Percentiles rank a stretch among this genome's conserved stretches.
phyloP scores from a whole-genome alignment of 1,140 invertebrate genomes.

The Trichoplusia ni region DNA sequence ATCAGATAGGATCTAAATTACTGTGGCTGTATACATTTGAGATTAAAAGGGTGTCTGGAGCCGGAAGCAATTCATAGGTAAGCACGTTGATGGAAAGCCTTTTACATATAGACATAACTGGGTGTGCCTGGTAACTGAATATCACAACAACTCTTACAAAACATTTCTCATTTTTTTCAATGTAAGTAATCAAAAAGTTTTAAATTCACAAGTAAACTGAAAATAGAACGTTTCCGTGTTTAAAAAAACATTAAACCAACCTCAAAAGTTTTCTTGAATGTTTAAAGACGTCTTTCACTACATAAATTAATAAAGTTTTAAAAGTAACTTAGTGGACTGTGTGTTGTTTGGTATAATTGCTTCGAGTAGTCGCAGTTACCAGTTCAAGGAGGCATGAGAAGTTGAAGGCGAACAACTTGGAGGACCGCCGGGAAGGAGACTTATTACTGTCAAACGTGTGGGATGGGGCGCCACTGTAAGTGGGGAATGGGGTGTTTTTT shows the following conservation, averaged over 20 bases:
- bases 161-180: too few relatives aligned
- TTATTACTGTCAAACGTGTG: slow-evolving; percentile 52
- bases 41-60: slow-evolving; percentile 74
- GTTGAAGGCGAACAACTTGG: slow-evolving; percentile 47
- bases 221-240: neutral
- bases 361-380: slow-evolving; percentile 59
- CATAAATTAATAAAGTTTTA: slow-evolving; percentile 35
- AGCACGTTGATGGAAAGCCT: slow-evolving; percentile 42
- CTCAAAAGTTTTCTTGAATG: slow-evolving; percentile 17
- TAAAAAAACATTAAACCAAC: neutral
- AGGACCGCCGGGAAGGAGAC: slow-evolving; percentile 53
- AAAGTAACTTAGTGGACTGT: slow-evolving; percentile 39
- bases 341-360: slow-evolving; percentile 51
- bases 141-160: too few relatives aligned
- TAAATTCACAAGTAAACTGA: too few relatives aligned
- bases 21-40: slow-evolving; percentile 71
- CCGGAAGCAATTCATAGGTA: slow-evolving; percentile 53
- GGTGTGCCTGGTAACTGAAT: too few relatives aligned
- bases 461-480: slow-evolving; percentile 12
- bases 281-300: slow-evolving; percentile 14
- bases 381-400: slow-evolving; percentile 57
- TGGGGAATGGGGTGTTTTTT: too few relatives aligned
- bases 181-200: too few relatives aligned
- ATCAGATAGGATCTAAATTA: slow-evolving; percentile 74
- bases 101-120: slow-evolving; percentile 23